A percentile compares a stretch with the other conserved stretches of the same genome.
These are phyloP conservation scores for Haemorhous mexicanus DNA, from an alignment of 2,113 vertebrate species.

Conservation along the genomic window DNA sequence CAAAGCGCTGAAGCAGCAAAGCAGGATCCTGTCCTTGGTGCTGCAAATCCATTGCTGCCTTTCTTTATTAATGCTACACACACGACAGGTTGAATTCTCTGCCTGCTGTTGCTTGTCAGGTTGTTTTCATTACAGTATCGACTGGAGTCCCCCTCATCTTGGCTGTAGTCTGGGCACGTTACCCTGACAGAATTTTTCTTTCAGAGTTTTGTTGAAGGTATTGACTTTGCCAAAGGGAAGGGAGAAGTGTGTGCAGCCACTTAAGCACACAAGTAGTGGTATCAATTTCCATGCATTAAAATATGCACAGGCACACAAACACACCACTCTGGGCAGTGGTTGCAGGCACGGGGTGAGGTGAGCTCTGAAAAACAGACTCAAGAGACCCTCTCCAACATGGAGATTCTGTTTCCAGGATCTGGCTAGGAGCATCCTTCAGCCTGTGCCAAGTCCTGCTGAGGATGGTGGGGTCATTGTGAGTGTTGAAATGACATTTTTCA, in stretches of 20 bases:
- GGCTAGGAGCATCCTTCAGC: neutral
- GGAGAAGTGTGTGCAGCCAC: neutral
- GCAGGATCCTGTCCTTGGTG: neutral
- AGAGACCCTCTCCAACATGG: neutral
- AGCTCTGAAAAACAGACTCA: neutral
- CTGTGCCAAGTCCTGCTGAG: neutral
- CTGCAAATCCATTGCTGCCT: neutral
- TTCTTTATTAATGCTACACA: neutral
- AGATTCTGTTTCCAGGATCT: neutral
- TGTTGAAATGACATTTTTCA: neutral
- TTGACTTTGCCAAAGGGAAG: slow-evolving; percentile 23
- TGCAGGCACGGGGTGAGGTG: neutral
- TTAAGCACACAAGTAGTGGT: neutral
- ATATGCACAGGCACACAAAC: neutral
- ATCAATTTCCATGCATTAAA: neutral
- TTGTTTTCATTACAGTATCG: neutral
- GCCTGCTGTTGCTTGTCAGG: neutral
- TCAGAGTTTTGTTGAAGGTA: neutral
- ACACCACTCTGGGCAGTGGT: rapidly evolving
- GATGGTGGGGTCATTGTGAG: neutral
- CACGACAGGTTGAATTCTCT: neutral
- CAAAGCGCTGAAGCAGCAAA: neutral
- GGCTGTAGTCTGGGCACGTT: neutral
- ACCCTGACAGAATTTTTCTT: neutral
- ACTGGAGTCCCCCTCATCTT: neutral